Base-by-base conservation (phyloP, 2,113 vertebrate species). In the Mesocricetus auratus region DNA sequence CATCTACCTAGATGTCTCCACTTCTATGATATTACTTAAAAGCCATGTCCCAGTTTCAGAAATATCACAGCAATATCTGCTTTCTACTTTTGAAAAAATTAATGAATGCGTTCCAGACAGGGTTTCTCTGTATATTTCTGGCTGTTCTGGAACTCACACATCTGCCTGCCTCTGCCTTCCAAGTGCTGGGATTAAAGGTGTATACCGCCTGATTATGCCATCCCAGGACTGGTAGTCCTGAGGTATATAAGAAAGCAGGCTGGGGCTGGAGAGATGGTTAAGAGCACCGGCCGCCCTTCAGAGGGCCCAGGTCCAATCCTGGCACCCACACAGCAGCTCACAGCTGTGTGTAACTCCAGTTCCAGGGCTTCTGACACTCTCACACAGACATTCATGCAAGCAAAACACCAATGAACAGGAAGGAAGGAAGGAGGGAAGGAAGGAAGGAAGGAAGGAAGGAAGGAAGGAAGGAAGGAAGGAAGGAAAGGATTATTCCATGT, bases 21-120 rank as follows among this genome's bases (percentile, higher is more conserved):
- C 36, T 88, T 91, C 68, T 39, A 39, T 31, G 26, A 91, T 93
- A 64, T 47, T 36, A 93, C 56, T 39, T 79, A 53, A 92, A 85
- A 94, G 62, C 45, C 22, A 31, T 15, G 45, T n/a, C 33, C 33
- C 78, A 33, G 91, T 58, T 92, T 68, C 29, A 94, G 39, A 93
- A 96, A 56, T 31, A 39, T 78, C 73, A 86, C 77, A 66, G 64
- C 56, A 94, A 82, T 0, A 7, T 42, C 62, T 69, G 68, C 53
- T 89, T 69, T 53, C 68, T 53, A 78, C 66, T 89, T 74, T 71
- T 90, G 50, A 77, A 58, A 94, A 94, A 71, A n/a, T 11, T 69
- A 92, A 68, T 33, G 60, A 50, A 3, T 50, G 10, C 36, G 86
- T 78, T 39, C 69, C 7, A 7, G 68, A 71, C 22, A 71, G 36